Evolutionary conservation across 2,888 invertebrate genomes (phyloP), one percentile per base, ranked within the genome.

Genomic region (Exephanes ischioxanthus): DNA sequence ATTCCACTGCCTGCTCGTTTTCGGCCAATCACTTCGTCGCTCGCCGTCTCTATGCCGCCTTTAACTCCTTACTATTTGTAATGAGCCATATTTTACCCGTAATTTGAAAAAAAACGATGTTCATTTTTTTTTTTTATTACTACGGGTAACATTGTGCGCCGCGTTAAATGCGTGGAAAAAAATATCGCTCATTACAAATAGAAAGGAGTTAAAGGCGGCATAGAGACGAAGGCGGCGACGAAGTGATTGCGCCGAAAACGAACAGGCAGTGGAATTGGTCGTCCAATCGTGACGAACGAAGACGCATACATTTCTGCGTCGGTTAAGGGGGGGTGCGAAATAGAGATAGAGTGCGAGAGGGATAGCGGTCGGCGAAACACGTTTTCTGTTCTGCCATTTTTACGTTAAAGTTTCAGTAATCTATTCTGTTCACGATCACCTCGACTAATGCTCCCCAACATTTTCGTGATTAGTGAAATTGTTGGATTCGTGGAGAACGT

Each of bases 371-470:
- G 51, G 51, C 16, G 1, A 51, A 51, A n/a, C n/a, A 51, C 5
- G 51, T 51, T n/a, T n/a, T 51, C n/a, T 51, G 51, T 3, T 51
- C 51, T n/a, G 51, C 51, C 51, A 51, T 51, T 51, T 51, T 51
- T 51, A 51, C 51, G 51, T 2, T n/a, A n/a, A 6, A 2, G 51
- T 51, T 51, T 51, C 51, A n/a, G n/a, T 51, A 3, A n/a, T 51
- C 16, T 4, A 51, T 51, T 14, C 51, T n/a, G 51, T 51, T 51
- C n/a, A 4, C 26, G 26, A 2, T 51, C 51, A n/a, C n/a, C 6
- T 51, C 51, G 51, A 51, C 51, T 51, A 51, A 51, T 51, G 4
- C 51, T 51, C 51, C n/a, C 4, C 48, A 48, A 48, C 14, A 48
- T 48, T 48, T 48, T 4, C 48, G 7, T 19, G 16, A 19, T 55